Evolutionary conservation across 2,797 vertebrate species (phyloP), one percentile per base, ranked within the genome.

Genomic region (Borostomias antarcticus): DNA sequence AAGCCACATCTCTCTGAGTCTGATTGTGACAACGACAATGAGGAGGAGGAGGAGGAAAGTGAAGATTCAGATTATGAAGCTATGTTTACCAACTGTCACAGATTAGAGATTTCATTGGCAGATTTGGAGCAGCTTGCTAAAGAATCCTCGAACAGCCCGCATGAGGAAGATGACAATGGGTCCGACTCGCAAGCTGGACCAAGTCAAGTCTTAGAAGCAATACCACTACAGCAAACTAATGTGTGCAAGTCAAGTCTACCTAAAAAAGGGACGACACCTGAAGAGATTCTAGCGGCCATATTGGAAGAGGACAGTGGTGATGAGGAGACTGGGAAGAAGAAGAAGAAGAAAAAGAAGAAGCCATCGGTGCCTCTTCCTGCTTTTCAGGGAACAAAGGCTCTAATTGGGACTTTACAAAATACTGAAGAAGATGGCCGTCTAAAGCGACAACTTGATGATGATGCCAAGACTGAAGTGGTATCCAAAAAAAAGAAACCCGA

Each of bases 271-370:
- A 90, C 85, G 48, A 82, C 58, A 26, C 95, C 96, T 1, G 92
- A 95, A 29, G 94, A 97, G 50, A 94, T 97, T 72, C 73, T 98
- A 17, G 91, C 95, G 25, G 78, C 88, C 10, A 81, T 98, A 79
- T 83, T 97, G 77, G 81, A 74, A 28, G 92, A 92, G 3, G 77
- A 92, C 61, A 82, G 78, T 60, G 78, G 81, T 9, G 82, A 72
- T 0, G 77, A 89, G 7, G 84, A 92, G 10, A 56, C 65, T 10
- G 53, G 59, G 15, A 67, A 69, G 17, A 72, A 59, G 65, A 79
- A 43, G 43, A 72, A 74, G 80, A 77, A 75, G 61, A 85, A 75
- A 26, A 64, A 76, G 58, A 15, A 1, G 0, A 19, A 11, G 0
- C 0, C 1, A 0, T 48, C 60, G 9, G 1, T 19, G 2, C 5